Evolutionary conservation across 2,888 invertebrate genomes (phyloP), one percentile per base, ranked within the genome.

Genomic region (Chrysolina americana): DNA sequence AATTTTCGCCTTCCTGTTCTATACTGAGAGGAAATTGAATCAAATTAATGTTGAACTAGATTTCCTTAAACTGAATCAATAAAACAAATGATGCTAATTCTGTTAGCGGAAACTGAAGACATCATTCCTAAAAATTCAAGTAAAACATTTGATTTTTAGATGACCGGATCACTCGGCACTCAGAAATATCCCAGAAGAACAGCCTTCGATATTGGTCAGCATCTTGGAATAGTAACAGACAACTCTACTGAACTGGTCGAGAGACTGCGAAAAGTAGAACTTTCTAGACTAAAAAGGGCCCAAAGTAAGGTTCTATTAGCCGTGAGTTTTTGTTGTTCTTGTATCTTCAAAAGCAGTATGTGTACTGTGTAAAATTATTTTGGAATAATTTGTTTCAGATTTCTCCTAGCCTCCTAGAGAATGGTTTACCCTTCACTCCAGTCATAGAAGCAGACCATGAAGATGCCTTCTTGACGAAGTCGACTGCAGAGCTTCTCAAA

Each of bases 221-320:
- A 44, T 41, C 48, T 74, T n/a, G 76, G 76, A 9, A 65, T 76
- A 2, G 13, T 53, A 13, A 56, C 50, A 6, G 68, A 66, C 6
- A 76, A 73, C 47, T 70, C 64, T 5, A 69, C 72, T 11, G 44
- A 70, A 48, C 48, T 76, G 23, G 17, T 74, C 10, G 64, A 76
- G 41, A 64, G 41, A 11, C 28, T 76, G 19, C 65, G 74, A 41
- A 59, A 48, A 44, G 10, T 70, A 13, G 48, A 70, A 10, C 41
- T 66, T 0, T 63, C 64, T 1, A 62, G 44, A 15, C 48, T 76
- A 23, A 66, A 68, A 41, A 41, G 8, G 13, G 68, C 71, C 3
- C 50, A 48, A 15, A 41, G 17, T 10, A 47, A n/a, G 48, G 23
- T 21, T n/a, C 3, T 47, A 48, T 15, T 70, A 17, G 15, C 48